Base-by-base conservation (phyloP, 2,113 vertebrate species). In the Microtus oregoni region DNA sequence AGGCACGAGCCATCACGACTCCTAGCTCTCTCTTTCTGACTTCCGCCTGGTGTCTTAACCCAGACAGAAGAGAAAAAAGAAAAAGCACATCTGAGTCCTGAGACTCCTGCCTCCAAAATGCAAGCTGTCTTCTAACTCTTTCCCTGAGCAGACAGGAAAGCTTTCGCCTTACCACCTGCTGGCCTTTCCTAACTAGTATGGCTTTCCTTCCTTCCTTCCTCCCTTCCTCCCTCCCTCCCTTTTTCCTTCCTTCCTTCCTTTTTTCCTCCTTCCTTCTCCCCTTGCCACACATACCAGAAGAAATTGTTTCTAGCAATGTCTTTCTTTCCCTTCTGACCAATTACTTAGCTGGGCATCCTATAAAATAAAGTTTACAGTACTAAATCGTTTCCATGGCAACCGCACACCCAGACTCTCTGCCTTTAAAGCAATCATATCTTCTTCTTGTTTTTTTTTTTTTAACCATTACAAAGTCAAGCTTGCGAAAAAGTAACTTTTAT, bases 351-450 rank as follows among this genome's bases (percentile, higher is more conserved):
- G 55, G 92, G 82, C 3, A 3, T 24, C 22, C 89, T 90, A 32
- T 94, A 97, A 92, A 95, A 91, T 91, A 90, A 95, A 96, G 91
- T 97, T 97, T 97, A 97, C 86, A 86, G 41, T 22, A 73, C 89
- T 87, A 83, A 82, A 79, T 24, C 0, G 0, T 97, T 92, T 88
- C 97, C 93, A 93, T 96, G 86, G 93, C 63, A 97, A 96, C 93
- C 63, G 52, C 93, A 94, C 72, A 92, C 83, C 86, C 38, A 1
- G 20, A 52, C 5, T 86, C 83, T 86, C 90, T 68, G 52, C 44
- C 68, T 93, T 85, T 85, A 79, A 89, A 94, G 82, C 63, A 91
- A 63, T 91, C 47, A 4, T 38, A 67, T 81, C 58, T 44, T 7
- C 8, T 14, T 26, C 73, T 58, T 58, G 17, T 1, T 58, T 20